Conservation (phyloP, 2,113 vertebrate genomes). For the Pitta sordida region DNA sequence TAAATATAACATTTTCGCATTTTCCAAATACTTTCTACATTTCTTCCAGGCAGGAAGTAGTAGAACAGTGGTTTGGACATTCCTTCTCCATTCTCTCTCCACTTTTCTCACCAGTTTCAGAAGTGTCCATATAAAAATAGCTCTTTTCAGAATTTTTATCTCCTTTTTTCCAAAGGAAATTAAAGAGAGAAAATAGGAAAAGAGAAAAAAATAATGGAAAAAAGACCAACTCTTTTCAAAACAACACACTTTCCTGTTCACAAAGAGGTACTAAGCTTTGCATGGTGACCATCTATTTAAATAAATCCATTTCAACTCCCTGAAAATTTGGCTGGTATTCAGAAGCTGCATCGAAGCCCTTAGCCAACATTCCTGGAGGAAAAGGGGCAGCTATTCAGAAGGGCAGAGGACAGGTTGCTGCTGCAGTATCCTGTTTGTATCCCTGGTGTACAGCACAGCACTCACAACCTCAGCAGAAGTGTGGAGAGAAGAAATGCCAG, state of each 20-base stretch:
- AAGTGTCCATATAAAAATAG: background rate
- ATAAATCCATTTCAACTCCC: background rate
- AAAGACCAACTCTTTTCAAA: background rate
- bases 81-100: background rate
- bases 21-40: background rate
- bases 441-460: rapidly evolving
- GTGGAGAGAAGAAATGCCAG: background rate
- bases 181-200: background rate
- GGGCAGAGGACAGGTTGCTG: background rate
- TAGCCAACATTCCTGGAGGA: background rate
- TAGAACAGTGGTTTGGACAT: background rate
- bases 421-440: background rate
- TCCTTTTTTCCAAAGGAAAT: background rate
- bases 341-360: background rate
- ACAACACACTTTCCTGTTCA: background rate
- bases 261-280: background rate
- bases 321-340: background rate
- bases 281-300: background rate
- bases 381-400: no score
- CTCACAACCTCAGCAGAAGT: rapidly evolving
- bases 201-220: background rate
- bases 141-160: background rate
- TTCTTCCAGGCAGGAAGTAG: background rate
- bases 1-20: background rate
- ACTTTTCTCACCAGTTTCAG: background rate